Conservation (phyloP, 2,113 vertebrate species). For the Oreochromis tanganicae region DNA sequence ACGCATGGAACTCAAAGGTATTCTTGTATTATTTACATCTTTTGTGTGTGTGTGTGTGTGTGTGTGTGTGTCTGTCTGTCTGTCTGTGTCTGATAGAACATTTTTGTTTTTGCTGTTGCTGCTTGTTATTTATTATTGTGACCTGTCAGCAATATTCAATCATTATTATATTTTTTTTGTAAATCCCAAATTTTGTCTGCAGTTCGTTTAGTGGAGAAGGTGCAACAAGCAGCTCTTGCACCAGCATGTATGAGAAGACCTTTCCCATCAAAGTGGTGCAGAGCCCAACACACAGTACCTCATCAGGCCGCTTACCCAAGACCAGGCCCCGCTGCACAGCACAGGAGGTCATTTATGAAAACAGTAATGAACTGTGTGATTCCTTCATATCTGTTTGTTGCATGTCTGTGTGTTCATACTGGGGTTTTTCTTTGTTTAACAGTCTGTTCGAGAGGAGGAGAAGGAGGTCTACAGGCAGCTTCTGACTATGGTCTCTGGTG, state of each 20-base stretch:
- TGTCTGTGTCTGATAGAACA: background rate
- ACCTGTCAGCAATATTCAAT: background rate
- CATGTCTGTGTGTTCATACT: background rate
- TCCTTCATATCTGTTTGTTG: background rate
- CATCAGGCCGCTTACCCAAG: conserved; percentile 26
- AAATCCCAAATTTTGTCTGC: background rate
- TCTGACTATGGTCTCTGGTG: conserved; percentile 83
- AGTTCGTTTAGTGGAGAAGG: conserved; percentile 22
- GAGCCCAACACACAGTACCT: conserved; percentile 62
- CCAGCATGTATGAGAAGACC: conserved; percentile 72
- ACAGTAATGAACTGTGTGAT: background rate
- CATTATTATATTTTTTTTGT: background rate
- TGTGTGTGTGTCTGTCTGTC: no score
- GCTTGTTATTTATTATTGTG: background rate
- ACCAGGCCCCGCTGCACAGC: conserved; percentile 58
- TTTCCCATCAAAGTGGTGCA: conserved; percentile 73
- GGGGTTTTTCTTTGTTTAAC: background rate
- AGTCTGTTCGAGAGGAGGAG: conserved; percentile 88
- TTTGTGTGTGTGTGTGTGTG: background rate
- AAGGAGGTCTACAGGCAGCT: conserved; percentile 90
- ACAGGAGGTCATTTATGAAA: conserved; percentile 63
- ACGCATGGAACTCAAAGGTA: conserved; percentile 46
- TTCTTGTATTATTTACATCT: background rate
- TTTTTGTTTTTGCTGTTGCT: background rate
- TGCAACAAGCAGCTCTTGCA: conserved; percentile 32